Evolutionary conservation across 2,888 invertebrate genomes (phyloP), one percentile per base, ranked within the genome.

Genomic region (Cacoxenus indagator): DNA sequence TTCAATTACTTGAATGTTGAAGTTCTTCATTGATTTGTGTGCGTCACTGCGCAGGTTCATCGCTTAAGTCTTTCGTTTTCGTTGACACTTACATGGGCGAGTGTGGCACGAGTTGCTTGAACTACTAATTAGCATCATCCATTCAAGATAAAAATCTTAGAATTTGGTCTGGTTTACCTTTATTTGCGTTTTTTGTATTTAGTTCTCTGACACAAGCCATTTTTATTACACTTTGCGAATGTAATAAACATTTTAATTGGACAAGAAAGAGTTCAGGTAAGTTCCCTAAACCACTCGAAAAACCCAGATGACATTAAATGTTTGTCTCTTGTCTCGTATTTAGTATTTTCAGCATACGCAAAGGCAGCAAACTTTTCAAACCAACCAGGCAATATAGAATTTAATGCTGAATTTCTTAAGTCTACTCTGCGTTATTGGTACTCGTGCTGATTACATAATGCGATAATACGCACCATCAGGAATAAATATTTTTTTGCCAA

Each of bases 401-500:
- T 37, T 37, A 37, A 37, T 37, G 37, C 37, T 31, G 14, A 37
- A 37, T 11, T 1, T 11, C 0, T 14, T 37, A 48, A 2, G 51
- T 9, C 19, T 51, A 22, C n/a, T 51, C 19, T 22, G 17, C 22
- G 70, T 69, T 73, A 71, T 68, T 76, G 75, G 70, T 80, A 83
- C 79, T 80, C 82, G 82, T 76, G 83, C 82, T 83, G 83, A 73
- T 80, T 83, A 73, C 76, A 73, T 83, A 80, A 80, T 80, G 83
- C 74, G 81, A 83, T 73, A 73, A 82, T 83, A 77, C 51, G 70
- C 72, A 79, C 73, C 1, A 22, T n/a, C 43, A 64, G 48, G 27
- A 6, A 74, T 68, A 66, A 61, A 37, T 11, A 11, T 37, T 37
- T 37, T 1, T 31, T 31, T 0, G 37, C 37, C 37, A 37, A 37